A percentile compares a stretch with the other conserved stretches of the same genome.
Evolutionary conservation across 2,797 vertebrate species (phyloP).

Genomic region (Trachops cirrhosus): DNA sequence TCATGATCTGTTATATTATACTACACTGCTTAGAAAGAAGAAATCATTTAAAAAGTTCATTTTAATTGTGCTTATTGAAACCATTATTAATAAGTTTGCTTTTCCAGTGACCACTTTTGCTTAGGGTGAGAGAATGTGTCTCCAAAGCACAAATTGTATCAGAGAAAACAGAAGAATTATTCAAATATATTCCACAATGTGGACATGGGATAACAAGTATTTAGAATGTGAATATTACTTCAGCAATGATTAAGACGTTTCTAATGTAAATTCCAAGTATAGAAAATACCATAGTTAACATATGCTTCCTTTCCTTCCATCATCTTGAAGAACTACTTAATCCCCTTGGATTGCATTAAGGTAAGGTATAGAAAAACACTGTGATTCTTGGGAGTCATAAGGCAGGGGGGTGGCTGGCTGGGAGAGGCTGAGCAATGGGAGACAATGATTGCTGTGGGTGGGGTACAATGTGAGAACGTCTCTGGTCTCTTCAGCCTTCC

Average conservation of each 20-base stretch:
- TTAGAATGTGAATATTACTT: background rate
- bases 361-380: background rate
- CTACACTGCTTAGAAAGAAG: background rate
- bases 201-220: background rate
- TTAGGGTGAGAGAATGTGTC: background rate
- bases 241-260: background rate
- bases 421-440: background rate
- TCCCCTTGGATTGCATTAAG: background rate
- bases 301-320: background rate
- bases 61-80: background rate
- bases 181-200: background rate
- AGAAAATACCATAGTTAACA: background rate
- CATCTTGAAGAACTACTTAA: background rate
- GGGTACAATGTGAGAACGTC: background rate
- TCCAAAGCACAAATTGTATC: background rate
- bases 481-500: background rate
- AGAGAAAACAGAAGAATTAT: background rate
- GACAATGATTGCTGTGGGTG: background rate
- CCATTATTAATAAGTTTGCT: background rate
- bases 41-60: background rate
- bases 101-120: background rate
- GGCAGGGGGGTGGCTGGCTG: background rate
- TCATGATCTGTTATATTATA: background rate
- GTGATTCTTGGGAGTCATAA: background rate
- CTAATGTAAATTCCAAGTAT: background rate